A percentile compares a stretch with the other conserved stretches of the same genome.
Evolutionary conservation across 2,888 invertebrate species (phyloP).

Genomic region (Pterostichus madidus): DNA sequence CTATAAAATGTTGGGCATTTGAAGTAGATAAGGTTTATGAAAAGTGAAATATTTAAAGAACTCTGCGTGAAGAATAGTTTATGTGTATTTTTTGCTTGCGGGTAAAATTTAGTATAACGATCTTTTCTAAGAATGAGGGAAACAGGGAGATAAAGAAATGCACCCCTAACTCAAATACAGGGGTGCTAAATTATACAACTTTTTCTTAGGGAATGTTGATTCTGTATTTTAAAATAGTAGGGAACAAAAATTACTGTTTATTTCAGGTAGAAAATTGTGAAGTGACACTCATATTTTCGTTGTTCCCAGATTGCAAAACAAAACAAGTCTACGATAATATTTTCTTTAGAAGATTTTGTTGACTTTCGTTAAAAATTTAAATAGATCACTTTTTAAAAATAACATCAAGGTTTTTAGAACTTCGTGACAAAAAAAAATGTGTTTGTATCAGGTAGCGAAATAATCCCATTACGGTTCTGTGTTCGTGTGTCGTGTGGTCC

Average conservation of each 20-base stretch:
- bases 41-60: background rate
- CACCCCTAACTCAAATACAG: constrained; percentile 43
- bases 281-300: constrained; percentile 29
- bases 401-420: background rate
- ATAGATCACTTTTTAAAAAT: constrained; percentile 39
- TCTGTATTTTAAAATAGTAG: constrained; percentile 26
- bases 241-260: constrained; percentile 34
- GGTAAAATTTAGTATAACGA: constrained; percentile 11
- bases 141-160: constrained; percentile 48
- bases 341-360: constrained; percentile 46
- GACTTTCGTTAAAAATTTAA: constrained; percentile 50
- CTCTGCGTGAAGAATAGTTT: background rate
- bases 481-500: background rate
- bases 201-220: constrained; percentile 32
- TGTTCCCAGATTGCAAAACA: constrained; percentile 44
- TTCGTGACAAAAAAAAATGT: too few relatives aligned
- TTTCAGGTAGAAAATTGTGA: constrained; percentile 14
- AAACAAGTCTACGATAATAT: constrained; percentile 16
- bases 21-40: constrained; percentile 1
- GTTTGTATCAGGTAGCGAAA: background rate
- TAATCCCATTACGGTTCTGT: constrained; percentile 37
- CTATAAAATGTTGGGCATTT: too few relatives aligned
- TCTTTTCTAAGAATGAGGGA: constrained; percentile 19
- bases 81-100: background rate
- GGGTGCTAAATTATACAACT: constrained; percentile 52